phyloP scores from a whole-genome alignment of 2,888 invertebrate genomes.

The Luffia ferchaultella region DNA sequence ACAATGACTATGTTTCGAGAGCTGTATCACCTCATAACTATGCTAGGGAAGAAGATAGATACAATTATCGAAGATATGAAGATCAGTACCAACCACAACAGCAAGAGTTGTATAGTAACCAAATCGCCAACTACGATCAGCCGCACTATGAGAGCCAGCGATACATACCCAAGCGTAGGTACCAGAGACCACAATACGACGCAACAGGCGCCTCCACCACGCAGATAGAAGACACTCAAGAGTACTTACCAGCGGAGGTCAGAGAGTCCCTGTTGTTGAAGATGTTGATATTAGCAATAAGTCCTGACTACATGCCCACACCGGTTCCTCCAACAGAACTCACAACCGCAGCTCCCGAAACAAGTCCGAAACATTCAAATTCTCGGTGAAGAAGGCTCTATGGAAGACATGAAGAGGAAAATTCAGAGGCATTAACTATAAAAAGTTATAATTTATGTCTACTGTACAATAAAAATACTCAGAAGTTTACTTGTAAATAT shows the following conservation, averaged over 20 bases:
- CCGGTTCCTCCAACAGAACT: conserved; percentile 47
- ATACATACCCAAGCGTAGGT: conserved; percentile 44
- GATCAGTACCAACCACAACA: conserved; percentile 27
- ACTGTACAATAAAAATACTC: conserved; percentile 30
- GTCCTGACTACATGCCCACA: conserved; percentile 62
- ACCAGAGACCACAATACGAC: conserved; percentile 41
- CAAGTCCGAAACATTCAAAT: conserved; percentile 78
- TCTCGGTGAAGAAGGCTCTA: conserved; percentile 68
- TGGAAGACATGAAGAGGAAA: conserved; percentile 37
- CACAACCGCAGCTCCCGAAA: conserved; percentile 58
- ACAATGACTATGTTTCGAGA: conserved; percentile 26
- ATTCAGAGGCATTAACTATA: conserved; percentile 30
- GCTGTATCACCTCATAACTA: conserved; percentile 23
- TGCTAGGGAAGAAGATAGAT: conserved; percentile 37
- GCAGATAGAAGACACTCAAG: conserved; percentile 57
- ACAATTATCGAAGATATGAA: conserved; percentile 26
- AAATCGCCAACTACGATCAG: conserved; percentile 38
- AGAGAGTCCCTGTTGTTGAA: conserved; percentile 74
- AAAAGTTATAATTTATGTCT: conserved; percentile 8
- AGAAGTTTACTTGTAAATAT: conserved; percentile 35
- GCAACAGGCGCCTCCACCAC: conserved; percentile 45
- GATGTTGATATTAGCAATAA: conserved; percentile 77
- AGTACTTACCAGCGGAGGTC: conserved; percentile 73
- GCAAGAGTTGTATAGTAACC: conserved; percentile 42
- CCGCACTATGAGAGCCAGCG: conserved; percentile 55